A percentile compares a stretch with the other conserved stretches of the same genome.
Conservation (phyloP, 2,113 vertebrate species). For the Hydrolagus affinis region DNA sequence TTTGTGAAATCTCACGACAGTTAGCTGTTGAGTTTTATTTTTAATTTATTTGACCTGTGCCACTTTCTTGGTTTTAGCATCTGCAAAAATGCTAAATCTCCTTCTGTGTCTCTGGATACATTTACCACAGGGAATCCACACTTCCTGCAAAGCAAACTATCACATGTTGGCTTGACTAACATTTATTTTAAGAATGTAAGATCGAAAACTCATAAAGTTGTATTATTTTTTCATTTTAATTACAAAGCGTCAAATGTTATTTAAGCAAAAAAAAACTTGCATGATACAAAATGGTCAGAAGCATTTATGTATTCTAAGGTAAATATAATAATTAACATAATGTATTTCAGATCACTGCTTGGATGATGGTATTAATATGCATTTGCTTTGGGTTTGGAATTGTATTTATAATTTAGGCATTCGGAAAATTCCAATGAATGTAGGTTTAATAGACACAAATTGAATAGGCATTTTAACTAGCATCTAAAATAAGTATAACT, state of each 20-base stretch:
- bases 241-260: too few relatives aligned
- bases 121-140: constrained; percentile 35
- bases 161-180: neutral
- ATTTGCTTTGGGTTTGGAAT: too few relatives aligned
- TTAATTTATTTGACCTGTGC: constrained; percentile 44
- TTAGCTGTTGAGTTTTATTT: constrained; percentile 40
- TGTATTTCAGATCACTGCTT: constrained; percentile 16
- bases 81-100: constrained; percentile 38
- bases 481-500: too few relatives aligned
- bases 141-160: constrained; percentile 35
- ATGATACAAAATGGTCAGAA: too few relatives aligned
- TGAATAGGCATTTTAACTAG: too few relatives aligned
- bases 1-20: constrained; percentile 46
- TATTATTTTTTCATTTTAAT: neutral
- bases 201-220: neutral
- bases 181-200: neutral
- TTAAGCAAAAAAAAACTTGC: too few relatives aligned
- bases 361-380: too few relatives aligned
- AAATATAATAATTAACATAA: too few relatives aligned
- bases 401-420: too few relatives aligned
- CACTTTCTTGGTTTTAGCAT: constrained; percentile 33
- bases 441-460: too few relatives aligned
- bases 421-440: too few relatives aligned
- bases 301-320: too few relatives aligned
- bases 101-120: neutral